Evolutionary conservation across 1,140 invertebrate genomes (phyloP).

Genomic region (Drosophila eugracilis): DNA sequence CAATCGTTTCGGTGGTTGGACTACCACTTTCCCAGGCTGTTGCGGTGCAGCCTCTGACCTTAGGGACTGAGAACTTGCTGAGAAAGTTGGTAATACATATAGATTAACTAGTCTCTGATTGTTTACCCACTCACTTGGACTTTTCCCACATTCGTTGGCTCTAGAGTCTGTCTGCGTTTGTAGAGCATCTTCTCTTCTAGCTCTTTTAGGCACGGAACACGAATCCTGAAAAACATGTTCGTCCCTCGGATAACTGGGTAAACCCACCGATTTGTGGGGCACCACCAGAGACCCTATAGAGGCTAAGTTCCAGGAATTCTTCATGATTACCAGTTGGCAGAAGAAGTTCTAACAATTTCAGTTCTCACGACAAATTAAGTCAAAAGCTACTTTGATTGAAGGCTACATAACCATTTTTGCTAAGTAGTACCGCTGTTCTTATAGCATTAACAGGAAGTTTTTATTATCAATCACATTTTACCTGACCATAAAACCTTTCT

Average conservation of each 20-base stretch:
- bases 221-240: not conserved
- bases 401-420: no score
- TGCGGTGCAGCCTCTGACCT: not conserved
- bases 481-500: not conserved
- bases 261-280: not conserved
- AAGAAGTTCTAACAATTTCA: not conserved
- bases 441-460: not conserved
- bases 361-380: not conserved
- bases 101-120: not conserved
- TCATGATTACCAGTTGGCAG: not conserved
- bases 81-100: no score
- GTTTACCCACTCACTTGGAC: not conserved
- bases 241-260: not conserved
- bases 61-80: not conserved
- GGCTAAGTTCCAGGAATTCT: not conserved
- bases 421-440: not conserved
- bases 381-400: not conserved
- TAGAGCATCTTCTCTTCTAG: no score
- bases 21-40: not conserved
- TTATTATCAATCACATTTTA: not conserved
- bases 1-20: not conserved
- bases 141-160: no score
- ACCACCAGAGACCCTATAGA: not conserved
- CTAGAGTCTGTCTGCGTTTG: no score
- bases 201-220: not conserved